Conservation (phyloP, 2,888 invertebrate species). For the Nemoura dubitans region DNA sequence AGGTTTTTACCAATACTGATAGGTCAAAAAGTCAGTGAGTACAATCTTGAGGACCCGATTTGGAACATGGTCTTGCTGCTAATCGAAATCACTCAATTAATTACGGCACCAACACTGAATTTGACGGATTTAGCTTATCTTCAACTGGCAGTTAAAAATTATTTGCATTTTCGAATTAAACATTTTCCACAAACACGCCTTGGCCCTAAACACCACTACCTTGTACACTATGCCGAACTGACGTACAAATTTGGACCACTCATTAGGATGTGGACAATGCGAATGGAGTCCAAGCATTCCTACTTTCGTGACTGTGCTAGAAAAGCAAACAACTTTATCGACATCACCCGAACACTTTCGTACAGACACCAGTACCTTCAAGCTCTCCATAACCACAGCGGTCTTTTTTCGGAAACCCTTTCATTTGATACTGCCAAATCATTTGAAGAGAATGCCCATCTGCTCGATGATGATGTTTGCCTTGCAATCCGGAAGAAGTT, state of each 20-base stretch:
- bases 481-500: neutral
- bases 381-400: neutral
- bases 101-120: neutral
- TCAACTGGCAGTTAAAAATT: neutral
- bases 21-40: neutral
- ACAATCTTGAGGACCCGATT: neutral
- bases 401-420: conserved; percentile 15
- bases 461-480: neutral
- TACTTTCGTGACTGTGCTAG: conserved; percentile 34
- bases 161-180: conserved; percentile 25
- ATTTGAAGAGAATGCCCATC: neutral
- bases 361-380: conserved; percentile 37
- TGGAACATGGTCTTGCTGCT: conserved; percentile 17
- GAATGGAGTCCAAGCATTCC: conserved; percentile 40
- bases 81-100: neutral
- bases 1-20: conserved; percentile 16
- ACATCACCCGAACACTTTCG: conserved; percentile 24
- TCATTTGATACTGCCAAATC: conserved; percentile 7
- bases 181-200: conserved; percentile 27
- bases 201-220: conserved; percentile 42
- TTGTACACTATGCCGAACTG: conserved; percentile 35
- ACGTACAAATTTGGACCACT: conserved; percentile 34
- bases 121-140: conserved; percentile 20
- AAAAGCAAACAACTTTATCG: conserved; percentile 30
- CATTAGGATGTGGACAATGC: conserved; percentile 41